Percentiles rank a stretch among this genome's conserved stretches.
phyloP scores from a whole-genome alignment of 2,888 invertebrate species.

The Pachydiplax longipennis region DNA sequence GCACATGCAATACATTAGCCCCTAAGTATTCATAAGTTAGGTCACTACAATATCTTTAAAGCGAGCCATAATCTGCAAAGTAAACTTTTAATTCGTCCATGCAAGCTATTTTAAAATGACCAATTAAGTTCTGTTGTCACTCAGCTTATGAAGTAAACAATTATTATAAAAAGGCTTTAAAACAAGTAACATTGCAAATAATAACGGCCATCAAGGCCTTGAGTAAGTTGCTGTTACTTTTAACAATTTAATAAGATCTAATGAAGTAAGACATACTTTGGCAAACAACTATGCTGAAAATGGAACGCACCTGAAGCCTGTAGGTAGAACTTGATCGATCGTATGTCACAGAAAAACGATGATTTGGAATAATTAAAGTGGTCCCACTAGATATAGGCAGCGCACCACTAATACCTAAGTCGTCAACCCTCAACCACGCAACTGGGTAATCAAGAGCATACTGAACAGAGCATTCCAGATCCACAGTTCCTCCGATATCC shows the following conservation, averaged over 20 bases:
- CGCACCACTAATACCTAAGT: constrained; percentile 62
- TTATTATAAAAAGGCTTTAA: too few relatives aligned
- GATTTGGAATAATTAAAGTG: constrained; percentile 84
- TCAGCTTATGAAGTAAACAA: too few relatives aligned
- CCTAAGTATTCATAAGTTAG: neutral
- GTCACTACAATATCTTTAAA: neutral
- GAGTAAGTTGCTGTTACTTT: too few relatives aligned
- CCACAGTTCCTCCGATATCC: constrained; percentile 88
- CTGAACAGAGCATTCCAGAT: constrained; percentile 87
- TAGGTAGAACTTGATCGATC: constrained; percentile 84
- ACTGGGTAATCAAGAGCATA: constrained; percentile 86
- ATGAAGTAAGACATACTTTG: too few relatives aligned
- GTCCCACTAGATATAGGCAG: constrained; percentile 84
- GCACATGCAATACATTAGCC: neutral
- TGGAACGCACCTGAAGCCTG: constrained; percentile 69
- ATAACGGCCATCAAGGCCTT: too few relatives aligned
- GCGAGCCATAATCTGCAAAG: neutral
- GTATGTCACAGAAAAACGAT: constrained; percentile 80
- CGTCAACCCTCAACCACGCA: constrained; percentile 77
- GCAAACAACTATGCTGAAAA: neutral
- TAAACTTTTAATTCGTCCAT: neutral
- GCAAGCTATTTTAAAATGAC: too few relatives aligned
- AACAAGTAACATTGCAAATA: too few relatives aligned
- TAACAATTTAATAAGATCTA: too few relatives aligned
- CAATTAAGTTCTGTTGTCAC: too few relatives aligned